These are phyloP conservation scores for Diorhabda carinulata DNA, from an alignment of 1,140 invertebrate genomes.

Conservation along the genomic window DNA sequence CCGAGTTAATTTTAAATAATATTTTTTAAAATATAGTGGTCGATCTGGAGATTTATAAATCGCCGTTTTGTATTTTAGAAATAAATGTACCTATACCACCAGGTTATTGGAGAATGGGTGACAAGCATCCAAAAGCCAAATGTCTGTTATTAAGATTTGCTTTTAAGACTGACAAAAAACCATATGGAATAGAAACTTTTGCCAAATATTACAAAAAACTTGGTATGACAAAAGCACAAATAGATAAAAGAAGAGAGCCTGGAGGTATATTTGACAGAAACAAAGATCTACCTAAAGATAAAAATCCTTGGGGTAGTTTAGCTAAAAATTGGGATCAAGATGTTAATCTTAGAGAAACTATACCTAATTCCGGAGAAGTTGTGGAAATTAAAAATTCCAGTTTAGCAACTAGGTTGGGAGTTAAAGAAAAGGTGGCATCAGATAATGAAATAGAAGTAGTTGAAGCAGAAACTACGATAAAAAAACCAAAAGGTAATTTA, in stretches of 20 bases:
- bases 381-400: constrained; percentile 45
- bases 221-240: constrained; percentile 52
- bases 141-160: constrained; percentile 71
- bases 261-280: constrained; percentile 49
- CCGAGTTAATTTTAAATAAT: constrained; percentile 3
- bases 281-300: constrained; percentile 48
- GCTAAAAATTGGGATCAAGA: constrained; percentile 65
- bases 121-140: constrained; percentile 58
- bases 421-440: constrained; percentile 28
- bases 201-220: constrained; percentile 63
- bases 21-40: constrained; percentile 43
- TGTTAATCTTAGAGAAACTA: constrained; percentile 47
- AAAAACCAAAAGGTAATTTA: constrained; percentile 49
- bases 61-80: constrained; percentile 40
- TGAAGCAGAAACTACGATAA: constrained; percentile 38
- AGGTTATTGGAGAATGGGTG: constrained; percentile 72
- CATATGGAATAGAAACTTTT: constrained; percentile 56
- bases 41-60: not conserved
- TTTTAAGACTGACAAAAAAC: constrained; percentile 61
- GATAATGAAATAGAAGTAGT: constrained; percentile 41
- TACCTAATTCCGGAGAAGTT: constrained; percentile 18
- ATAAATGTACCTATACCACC: constrained; percentile 60
- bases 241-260: constrained; percentile 50
- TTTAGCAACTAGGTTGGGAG: constrained; percentile 48
- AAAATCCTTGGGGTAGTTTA: constrained; percentile 71